phyloP scores from a whole-genome alignment of 2,888 invertebrate genomes.

The Acheta domesticus region DNA sequence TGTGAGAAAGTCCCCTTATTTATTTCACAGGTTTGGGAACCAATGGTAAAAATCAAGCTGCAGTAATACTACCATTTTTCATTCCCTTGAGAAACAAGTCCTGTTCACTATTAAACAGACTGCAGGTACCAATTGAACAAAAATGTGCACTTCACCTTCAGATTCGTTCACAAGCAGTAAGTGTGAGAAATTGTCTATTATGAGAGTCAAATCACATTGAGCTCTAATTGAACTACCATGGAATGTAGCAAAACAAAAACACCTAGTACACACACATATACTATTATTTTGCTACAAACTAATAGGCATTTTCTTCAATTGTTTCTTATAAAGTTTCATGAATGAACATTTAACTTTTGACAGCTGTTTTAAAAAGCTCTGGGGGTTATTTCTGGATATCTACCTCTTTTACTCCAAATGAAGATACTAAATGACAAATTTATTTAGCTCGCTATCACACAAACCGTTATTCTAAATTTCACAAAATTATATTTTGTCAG shows the following conservation, averaged over 20 bases:
- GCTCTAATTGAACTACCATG: neutral
- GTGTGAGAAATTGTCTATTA: conserved; percentile 18
- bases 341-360: neutral
- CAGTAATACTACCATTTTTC: neutral
- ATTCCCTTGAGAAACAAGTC: no score
- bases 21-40: neutral
- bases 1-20: neutral
- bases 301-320: neutral
- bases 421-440: neutral
- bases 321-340: neutral
- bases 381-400: conserved; percentile 7
- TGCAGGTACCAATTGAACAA: neutral
- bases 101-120: neutral
- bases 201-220: conserved; percentile 12
- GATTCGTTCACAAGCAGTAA: neutral
- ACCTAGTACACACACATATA: conserved; percentile 11
- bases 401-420: neutral
- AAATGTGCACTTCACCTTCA: neutral
- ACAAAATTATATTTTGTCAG: conserved; percentile 4
- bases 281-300: neutral
- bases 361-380: conserved; percentile 5
- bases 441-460: neutral
- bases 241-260: conserved; percentile 18
- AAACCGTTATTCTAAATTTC: neutral
- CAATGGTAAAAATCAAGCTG: neutral